phyloP scores from a whole-genome alignment of 1,140 invertebrate species.

The Dendroctonus valens region DNA sequence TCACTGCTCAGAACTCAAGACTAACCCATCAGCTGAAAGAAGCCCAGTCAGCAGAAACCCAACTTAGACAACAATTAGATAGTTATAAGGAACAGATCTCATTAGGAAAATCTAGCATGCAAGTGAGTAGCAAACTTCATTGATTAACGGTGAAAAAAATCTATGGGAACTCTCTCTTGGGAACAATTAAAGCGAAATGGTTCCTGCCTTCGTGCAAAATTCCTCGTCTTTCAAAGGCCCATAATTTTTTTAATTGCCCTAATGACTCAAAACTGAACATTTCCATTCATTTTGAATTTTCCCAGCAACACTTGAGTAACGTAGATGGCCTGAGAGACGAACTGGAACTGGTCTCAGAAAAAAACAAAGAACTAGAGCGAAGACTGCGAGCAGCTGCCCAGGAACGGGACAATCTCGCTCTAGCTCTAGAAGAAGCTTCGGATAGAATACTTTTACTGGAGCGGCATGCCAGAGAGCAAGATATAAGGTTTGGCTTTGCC shows the following conservation, averaged over 20 bases:
- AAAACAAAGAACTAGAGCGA: conserved; percentile 81
- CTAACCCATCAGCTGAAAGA: conserved; percentile 82
- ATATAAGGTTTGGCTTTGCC: conserved; percentile 51
- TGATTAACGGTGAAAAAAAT: too few species aligned
- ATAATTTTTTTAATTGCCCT: neutral
- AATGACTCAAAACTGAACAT: neutral
- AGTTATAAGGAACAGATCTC: conserved; percentile 80
- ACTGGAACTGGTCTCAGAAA: conserved; percentile 78
- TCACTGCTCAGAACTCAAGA: conserved; percentile 87
- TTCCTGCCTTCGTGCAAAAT: too few species aligned
- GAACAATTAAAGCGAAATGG: neutral
- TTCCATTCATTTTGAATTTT: too few species aligned
- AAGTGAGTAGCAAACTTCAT: conserved; percentile 42
- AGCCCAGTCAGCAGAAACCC: conserved; percentile 65
- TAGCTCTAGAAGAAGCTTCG: conserved; percentile 82
- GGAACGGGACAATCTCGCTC: conserved; percentile 75
- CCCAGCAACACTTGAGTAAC: conserved; percentile 79
- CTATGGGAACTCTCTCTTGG: too few species aligned
- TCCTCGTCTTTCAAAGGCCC: neutral
- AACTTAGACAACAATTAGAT: conserved; percentile 76
- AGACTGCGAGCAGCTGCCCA: conserved; percentile 68
- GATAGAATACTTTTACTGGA: conserved; percentile 85
- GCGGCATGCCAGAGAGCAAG: conserved; percentile 79
- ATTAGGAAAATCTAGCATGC: conserved; percentile 61
- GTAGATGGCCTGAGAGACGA: conserved; percentile 85